Percentiles rank a stretch among this genome's conserved stretches.
phyloP scores from a whole-genome alignment of 2,797 vertebrate genomes.

The Poecilia gillii region DNA sequence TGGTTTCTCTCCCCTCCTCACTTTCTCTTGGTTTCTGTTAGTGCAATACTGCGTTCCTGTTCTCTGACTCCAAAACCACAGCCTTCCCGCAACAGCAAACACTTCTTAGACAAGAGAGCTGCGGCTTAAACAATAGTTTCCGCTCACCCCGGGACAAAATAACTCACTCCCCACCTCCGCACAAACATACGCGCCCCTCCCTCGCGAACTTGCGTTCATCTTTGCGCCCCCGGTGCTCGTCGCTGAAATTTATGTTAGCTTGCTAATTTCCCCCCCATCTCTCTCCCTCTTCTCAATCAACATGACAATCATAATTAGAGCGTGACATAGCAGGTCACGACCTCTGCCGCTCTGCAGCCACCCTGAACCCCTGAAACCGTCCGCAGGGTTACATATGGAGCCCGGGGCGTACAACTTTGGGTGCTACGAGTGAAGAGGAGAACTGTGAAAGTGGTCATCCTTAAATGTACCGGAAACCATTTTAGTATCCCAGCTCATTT shows the following conservation, averaged over 20 bases:
- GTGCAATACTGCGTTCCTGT: conserved; percentile 41
- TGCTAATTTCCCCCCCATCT: conserved; percentile 63
- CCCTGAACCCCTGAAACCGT: conserved; percentile 50
- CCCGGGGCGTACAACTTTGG: background rate
- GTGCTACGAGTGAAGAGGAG: conserved; percentile 11
- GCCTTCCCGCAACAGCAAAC: conserved; percentile 71
- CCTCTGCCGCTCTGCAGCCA: conserved; percentile 63
- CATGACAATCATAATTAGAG: conserved; percentile 79
- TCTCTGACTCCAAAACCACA: conserved; percentile 61
- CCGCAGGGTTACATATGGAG: conserved; percentile 18
- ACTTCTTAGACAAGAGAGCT: conserved; percentile 69
- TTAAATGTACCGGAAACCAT: background rate
- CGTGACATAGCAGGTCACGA: conserved; percentile 68
- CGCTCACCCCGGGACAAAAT: conserved; percentile 66
- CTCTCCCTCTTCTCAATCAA: conserved; percentile 69
- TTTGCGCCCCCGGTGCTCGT: conserved; percentile 29
- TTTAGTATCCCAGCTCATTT: background rate
- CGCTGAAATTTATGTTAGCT: conserved; percentile 63
- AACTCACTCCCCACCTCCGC: conserved; percentile 38
- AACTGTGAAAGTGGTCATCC: conserved; percentile 18
- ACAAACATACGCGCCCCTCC: conserved; percentile 23
- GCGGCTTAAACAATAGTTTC: conserved; percentile 74
- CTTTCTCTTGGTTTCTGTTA: conserved; percentile 48
- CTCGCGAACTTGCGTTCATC: conserved; percentile 25
- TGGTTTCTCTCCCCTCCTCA: conserved; percentile 6